phyloP scores from a whole-genome alignment of 2,888 invertebrate species.

The Corbicula japonica region DNA sequence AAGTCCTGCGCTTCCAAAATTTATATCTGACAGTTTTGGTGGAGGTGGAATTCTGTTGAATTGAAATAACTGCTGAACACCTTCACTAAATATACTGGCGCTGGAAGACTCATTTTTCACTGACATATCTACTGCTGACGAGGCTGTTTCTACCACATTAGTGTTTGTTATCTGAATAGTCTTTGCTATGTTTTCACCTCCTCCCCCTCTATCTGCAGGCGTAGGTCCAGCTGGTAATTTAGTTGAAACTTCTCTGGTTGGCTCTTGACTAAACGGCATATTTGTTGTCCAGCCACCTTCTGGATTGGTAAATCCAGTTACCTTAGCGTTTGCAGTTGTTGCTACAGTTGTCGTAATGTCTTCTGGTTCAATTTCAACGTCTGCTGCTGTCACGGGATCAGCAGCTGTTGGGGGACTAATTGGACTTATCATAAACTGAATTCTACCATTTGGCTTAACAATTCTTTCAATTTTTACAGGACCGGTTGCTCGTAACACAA shows the following conservation, averaged over 20 bases:
- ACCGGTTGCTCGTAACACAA: conserved; percentile 56
- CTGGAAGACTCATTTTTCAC: conserved; percentile 3
- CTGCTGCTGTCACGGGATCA: neutral
- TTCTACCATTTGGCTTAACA: conserved; percentile 51
- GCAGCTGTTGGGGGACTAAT: conserved; percentile 23
- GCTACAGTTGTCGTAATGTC: conserved; percentile 13
- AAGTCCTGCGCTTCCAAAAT: conserved; percentile 23
- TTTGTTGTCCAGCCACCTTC: conserved; percentile 10
- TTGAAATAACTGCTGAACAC: conserved; percentile 22
- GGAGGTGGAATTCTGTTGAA: conserved; percentile 38
- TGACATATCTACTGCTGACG: neutral
- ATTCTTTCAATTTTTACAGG: conserved; percentile 63
- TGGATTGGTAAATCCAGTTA: neutral
- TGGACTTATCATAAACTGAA: conserved; percentile 65
- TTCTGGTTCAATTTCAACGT: conserved; percentile 36
- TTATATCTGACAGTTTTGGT: conserved; percentile 23
- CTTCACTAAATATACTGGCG: neutral
- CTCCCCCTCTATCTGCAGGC: neutral
- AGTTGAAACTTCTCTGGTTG: neutral
- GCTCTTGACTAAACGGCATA: conserved; percentile 13
- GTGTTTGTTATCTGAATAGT: conserved; percentile 21
- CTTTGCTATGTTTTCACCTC: neutral
- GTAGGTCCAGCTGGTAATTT: neutral
- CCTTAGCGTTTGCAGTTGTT: neutral
- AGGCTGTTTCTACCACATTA: neutral